Conservation (phyloP, 2,888 invertebrate species). For the Corbicula japonica region DNA sequence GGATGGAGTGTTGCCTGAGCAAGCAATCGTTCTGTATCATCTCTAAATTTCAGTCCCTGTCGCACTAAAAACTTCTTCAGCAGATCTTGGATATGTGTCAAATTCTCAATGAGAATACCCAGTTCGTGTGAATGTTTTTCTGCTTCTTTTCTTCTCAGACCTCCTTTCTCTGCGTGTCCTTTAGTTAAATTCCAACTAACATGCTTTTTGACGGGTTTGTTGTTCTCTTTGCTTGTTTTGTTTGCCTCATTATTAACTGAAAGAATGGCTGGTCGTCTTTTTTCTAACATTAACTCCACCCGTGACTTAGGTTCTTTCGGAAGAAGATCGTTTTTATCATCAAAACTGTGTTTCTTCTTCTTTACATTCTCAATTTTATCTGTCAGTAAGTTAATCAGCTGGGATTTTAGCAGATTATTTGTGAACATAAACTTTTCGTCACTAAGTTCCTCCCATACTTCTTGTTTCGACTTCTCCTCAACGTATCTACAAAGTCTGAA, state of each 20-base stretch:
- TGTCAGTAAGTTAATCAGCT: conserved; percentile 24
- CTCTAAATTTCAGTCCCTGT: conserved; percentile 49
- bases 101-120: conserved; percentile 8
- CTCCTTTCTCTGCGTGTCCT: background rate
- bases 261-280: background rate
- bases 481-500: conserved; percentile 36
- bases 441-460: conserved; percentile 47
- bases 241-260: background rate
- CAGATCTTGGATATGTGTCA: conserved; percentile 18
- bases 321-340: conserved; percentile 30
- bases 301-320: conserved; percentile 54
- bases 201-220: too few species aligned
- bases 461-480: conserved; percentile 39
- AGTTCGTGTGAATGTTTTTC: conserved; percentile 30
- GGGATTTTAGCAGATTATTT: conserved; percentile 37
- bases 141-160: conserved; percentile 3
- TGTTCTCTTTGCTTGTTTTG: background rate
- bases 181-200: background rate
- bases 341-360: conserved; percentile 41
- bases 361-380: conserved; percentile 8
- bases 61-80: conserved; percentile 32
- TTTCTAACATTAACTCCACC: conserved; percentile 26
- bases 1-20: conserved; percentile 45
- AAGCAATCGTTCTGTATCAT: conserved; percentile 10
- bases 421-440: conserved; percentile 32